These are phyloP conservation scores for Adelphocoris suturalis DNA, from an alignment of 2,888 invertebrate species.

Conservation along the genomic window DNA sequence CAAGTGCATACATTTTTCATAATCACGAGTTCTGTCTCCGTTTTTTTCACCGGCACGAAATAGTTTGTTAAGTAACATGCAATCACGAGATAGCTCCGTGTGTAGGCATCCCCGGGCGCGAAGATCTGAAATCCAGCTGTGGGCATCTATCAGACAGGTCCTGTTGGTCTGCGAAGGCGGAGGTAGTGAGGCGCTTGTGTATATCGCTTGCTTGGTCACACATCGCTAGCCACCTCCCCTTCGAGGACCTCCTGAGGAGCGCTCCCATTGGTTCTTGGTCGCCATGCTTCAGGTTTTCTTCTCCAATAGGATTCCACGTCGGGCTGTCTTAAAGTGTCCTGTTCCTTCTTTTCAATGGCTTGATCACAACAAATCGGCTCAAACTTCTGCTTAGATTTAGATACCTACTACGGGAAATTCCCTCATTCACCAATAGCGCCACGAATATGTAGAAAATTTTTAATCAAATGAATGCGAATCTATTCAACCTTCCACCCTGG, in stretches of 20 bases:
- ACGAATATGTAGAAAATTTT: too few species aligned
- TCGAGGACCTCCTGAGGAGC: conserved; percentile 36
- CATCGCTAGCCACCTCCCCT: conserved; percentile 61
- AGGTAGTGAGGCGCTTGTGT: conserved; percentile 55
- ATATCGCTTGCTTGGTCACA: conserved; percentile 60
- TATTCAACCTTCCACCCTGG: too few species aligned
- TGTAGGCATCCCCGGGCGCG: background rate
- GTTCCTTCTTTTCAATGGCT: background rate
- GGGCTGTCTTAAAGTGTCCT: background rate
- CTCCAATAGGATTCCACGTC: background rate
- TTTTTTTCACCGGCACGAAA: background rate
- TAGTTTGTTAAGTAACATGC: background rate
- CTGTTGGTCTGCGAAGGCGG: background rate
- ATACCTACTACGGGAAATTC: too few species aligned
- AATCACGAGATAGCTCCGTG: background rate
- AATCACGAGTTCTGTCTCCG: background rate
- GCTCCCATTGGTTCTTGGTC: conserved; percentile 19
- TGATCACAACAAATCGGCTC: background rate
- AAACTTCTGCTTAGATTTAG: background rate
- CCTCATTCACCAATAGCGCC: too few species aligned
- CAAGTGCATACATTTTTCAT: background rate
- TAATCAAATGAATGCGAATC: too few species aligned
- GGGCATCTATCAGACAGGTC: background rate
- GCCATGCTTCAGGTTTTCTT: conserved; percentile 26
- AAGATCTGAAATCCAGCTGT: background rate